phyloP scores from a whole-genome alignment of 2,888 invertebrate genomes.

The Pyrgus malvae region DNA sequence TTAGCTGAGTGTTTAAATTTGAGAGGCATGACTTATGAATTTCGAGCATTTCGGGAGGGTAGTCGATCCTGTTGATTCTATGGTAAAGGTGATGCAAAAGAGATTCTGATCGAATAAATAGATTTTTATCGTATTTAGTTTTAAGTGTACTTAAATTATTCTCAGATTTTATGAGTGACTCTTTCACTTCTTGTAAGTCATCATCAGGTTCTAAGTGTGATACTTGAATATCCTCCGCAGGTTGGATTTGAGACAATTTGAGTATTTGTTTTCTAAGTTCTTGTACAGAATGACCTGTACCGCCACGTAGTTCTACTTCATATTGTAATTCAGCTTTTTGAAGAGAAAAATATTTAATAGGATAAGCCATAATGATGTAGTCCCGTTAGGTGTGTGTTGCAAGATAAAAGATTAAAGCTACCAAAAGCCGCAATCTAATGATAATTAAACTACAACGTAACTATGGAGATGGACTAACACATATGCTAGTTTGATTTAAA shows the following conservation, averaged over 20 bases:
- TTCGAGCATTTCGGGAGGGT: neutral
- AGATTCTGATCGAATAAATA: neutral
- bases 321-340: constrained; percentile 32
- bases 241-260: constrained; percentile 20
- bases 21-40: neutral
- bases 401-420: neutral
- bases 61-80: neutral
- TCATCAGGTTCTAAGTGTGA: constrained; percentile 29
- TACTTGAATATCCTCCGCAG: constrained; percentile 30
- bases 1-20: neutral
- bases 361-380: constrained; percentile 1
- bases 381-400: neutral
- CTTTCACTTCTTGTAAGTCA: constrained; percentile 29
- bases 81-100: neutral
- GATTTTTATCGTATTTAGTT: neutral
- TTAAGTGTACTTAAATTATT: neutral
- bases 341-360: constrained; percentile 26
- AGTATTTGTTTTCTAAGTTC: constrained; percentile 32
- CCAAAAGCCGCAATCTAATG: too few species aligned
- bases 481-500: too few species aligned
- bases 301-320: constrained; percentile 31
- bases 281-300: constrained; percentile 23
- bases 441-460: too few species aligned
- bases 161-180: constrained; percentile 27
- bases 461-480: too few species aligned